Base-by-base conservation (phyloP, 2,797 vertebrate species). In the Florisuga fusca region DNA sequence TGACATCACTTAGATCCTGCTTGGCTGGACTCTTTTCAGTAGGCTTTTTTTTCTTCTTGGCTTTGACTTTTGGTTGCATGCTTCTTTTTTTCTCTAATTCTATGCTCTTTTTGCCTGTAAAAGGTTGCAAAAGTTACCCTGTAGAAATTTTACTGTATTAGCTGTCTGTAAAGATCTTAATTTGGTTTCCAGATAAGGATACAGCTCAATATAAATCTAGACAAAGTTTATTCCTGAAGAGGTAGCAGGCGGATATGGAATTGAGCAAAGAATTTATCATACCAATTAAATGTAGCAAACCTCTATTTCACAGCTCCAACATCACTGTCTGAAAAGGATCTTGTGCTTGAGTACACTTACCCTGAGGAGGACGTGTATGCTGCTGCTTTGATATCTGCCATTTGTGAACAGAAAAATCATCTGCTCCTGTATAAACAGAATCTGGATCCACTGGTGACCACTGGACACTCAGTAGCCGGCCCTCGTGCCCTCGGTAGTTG, bases 391-490 rank as follows among this genome's bases (percentile, higher is more conserved):
- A 98, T 86, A 98, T 90, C 14, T 96, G 97, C 99, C 99, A 99
- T 89, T 98, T 99, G 80, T 99, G 99, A 67, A 99, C 98, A 26
- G 98, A 99, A 97, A 99, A 99, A 97, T 99, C 99, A 95, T 99
- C 99, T 33, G 98, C 99, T 84, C 99, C 99, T 0, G 99, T 99
- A 97, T 99, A 99, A 95, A 99, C 89, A 94, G 97, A 92, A 33
- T 99, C 99, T 2, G 98, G 96, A 48, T 99, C 99, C 50, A 99
- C 96, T 0, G 99, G 98, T 4, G 99, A 99, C 99, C 99, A 99
- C 21, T 98, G 98, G 29, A 99, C 98, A 13, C 98, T 98, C 27
- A 99, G 98, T 66, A 99, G 97, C n/a, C 98, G 98, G 15, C 99
- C 99, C 4, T 96, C 92, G 67, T 99, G 99, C 51, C 99, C 99